Conservation (phyloP, 2,888 invertebrate species). For the Pardosa pseudoannulata region DNA sequence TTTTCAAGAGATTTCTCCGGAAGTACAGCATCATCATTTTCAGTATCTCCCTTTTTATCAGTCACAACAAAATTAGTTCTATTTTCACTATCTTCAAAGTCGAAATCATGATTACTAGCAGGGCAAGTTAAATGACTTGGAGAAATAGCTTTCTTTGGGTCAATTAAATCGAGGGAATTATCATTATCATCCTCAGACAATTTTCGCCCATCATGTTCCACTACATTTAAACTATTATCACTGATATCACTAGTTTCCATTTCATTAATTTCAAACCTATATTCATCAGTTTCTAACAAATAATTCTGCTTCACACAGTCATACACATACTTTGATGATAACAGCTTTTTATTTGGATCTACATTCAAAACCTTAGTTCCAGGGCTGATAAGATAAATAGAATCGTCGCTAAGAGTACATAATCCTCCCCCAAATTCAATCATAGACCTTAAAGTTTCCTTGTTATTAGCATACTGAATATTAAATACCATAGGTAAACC, state of each 20-base stretch:
- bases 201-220: no score
- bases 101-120: background rate
- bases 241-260: conserved; percentile 56
- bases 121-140: background rate
- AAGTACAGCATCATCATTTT: no score
- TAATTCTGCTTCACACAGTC: conserved; percentile 51
- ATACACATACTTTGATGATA: conserved; percentile 32
- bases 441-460: conserved; percentile 30
- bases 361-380: conserved; percentile 61
- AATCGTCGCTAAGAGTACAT: conserved; percentile 38
- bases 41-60: background rate
- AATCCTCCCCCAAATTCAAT: conserved; percentile 61
- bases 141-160: background rate
- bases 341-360: conserved; percentile 41
- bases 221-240: conserved; percentile 16
- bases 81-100: background rate
- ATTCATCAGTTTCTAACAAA: conserved; percentile 38
- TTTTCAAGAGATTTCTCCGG: no score
- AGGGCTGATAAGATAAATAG: conserved; percentile 47
- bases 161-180: background rate
- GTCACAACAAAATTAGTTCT: background rate
- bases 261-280: conserved; percentile 33
- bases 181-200: background rate
- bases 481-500: conserved; percentile 55
- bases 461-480: conserved; percentile 46